Evolutionary conservation across 2,888 invertebrate genomes (phyloP).

Genomic region (Linnaemya tessellans): DNA sequence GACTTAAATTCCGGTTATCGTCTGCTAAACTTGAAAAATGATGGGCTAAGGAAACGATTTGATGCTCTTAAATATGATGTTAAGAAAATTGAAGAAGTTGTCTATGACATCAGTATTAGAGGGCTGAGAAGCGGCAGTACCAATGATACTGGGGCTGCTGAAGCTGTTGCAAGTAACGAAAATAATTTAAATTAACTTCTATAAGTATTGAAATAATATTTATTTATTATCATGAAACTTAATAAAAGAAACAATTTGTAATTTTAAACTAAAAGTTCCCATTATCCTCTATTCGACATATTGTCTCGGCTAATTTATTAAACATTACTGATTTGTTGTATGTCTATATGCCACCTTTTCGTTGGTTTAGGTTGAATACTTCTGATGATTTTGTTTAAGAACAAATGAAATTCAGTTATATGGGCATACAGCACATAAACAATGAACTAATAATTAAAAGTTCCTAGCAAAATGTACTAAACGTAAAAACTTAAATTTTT

Average conservation of each 20-base stretch:
- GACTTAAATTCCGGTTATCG: slow-evolving; percentile 95
- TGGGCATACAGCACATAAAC: too few species aligned
- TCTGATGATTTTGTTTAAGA: too few species aligned
- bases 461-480: too few species aligned
- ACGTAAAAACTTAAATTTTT: too few species aligned
- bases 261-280: neutral
- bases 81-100: slow-evolving; percentile 96
- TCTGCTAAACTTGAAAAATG: slow-evolving; percentile 95
- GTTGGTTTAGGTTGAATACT: too few species aligned
- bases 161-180: slow-evolving; percentile 35
- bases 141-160: slow-evolving; percentile 37
- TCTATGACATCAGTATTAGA: slow-evolving; percentile 92
- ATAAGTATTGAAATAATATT: slow-evolving; percentile 1
- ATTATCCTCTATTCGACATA: too few species aligned
- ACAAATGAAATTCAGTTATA: too few species aligned
- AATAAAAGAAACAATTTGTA: neutral
- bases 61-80: slow-evolving; percentile 96
- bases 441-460: too few species aligned
- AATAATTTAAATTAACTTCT: slow-evolving; percentile 8
- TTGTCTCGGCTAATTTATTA: too few species aligned
- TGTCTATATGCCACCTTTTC: too few species aligned
- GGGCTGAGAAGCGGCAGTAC: slow-evolving; percentile 84
- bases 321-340: too few species aligned
- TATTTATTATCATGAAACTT: neutral
- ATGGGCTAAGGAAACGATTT: slow-evolving; percentile 92